Evolutionary conservation across 1,140 invertebrate genomes (phyloP).

Genomic region (Pseudachorutes palmiensis): DNA sequence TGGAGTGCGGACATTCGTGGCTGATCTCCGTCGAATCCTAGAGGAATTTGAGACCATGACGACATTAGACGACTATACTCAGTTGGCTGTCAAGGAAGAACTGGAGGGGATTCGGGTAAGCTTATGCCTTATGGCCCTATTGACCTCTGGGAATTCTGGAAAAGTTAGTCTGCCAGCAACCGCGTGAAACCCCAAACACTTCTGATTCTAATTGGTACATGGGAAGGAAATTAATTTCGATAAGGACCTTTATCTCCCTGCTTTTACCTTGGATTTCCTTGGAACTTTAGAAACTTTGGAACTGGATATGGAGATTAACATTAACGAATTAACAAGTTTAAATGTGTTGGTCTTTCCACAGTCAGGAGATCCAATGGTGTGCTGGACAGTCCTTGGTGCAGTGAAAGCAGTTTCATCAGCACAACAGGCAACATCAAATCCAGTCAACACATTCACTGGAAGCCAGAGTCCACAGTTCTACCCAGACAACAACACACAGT

Average conservation of each 20-base stretch:
- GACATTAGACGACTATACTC: not conserved
- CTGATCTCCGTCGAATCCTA: not conserved
- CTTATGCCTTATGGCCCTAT: not conserved
- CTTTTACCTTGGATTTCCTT: no score
- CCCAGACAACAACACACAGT: no score
- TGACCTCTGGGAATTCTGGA: no score
- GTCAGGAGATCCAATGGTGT: not conserved
- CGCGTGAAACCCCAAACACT: no score
- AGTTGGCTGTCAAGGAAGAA: not conserved
- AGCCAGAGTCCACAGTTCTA: not conserved
- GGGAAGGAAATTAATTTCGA: no score
- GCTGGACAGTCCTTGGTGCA: not conserved
- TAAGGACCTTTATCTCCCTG: no score
- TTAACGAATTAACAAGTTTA: no score
- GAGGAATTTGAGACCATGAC: not conserved
- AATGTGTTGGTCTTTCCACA: no score
- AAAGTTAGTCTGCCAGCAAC: no score
- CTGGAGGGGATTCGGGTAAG: not conserved
- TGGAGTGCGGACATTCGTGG: not conserved
- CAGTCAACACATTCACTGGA: not conserved
- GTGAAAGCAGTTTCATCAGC: not conserved
- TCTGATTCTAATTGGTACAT: no score
- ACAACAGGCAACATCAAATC: not conserved
- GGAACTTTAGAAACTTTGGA: no score
- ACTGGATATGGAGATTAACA: no score